A percentile compares a stretch with the other conserved stretches of the same genome.
These are phyloP conservation scores for Nannobrachium achirus DNA, from an alignment of 2,113 vertebrate species.

Conservation along the genomic window DNA sequence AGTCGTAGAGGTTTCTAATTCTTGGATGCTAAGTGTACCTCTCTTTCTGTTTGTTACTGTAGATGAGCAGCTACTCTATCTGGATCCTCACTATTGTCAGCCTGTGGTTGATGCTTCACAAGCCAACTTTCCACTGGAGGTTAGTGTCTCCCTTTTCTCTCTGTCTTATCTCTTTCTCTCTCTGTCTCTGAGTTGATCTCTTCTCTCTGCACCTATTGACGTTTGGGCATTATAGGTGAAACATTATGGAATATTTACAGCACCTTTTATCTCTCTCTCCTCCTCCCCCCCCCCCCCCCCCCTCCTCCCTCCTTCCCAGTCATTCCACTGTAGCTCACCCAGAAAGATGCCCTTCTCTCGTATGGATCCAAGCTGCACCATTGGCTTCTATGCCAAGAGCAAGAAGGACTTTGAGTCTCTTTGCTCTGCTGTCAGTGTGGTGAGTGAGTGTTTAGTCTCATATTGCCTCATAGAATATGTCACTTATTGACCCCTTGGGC, in stretches of 20 bases:
- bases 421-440: constrained; percentile 81
- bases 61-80: constrained; percentile 92
- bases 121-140: constrained; percentile 85
- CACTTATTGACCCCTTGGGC: neutral
- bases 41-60: constrained; percentile 23
- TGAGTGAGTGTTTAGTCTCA: constrained; percentile 72
- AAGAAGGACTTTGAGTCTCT: constrained; percentile 86
- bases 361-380: constrained; percentile 93
- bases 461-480: too few species aligned
- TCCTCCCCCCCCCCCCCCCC: neutral
- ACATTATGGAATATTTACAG: neutral
- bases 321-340: constrained; percentile 90
- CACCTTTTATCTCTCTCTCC: neutral
- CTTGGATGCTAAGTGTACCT: constrained; percentile 5
- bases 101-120: constrained; percentile 84
- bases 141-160: constrained; percentile 49
- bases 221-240: neutral
- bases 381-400: constrained; percentile 88
- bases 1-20: constrained; percentile 13
- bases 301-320: constrained; percentile 65
- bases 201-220: neutral
- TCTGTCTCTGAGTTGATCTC: neutral
- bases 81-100: constrained; percentile 95
- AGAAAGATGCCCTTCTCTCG: constrained; percentile 90
- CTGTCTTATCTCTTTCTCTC: neutral